These are phyloP conservation scores for Prionailurus bengalensis DNA, from an alignment of 2,113 vertebrate species.

Conservation along the genomic window DNA sequence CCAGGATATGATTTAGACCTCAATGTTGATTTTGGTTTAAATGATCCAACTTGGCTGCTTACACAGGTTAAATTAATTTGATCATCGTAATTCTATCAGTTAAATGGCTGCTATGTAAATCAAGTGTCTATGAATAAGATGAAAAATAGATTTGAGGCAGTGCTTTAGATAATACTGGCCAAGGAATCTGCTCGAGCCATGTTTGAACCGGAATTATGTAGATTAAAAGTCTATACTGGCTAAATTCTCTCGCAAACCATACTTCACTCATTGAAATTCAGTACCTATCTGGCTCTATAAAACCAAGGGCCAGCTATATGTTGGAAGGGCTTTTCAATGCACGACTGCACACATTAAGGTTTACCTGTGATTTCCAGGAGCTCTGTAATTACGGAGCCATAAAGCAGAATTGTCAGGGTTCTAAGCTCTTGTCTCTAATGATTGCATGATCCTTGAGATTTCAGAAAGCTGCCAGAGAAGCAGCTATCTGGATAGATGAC, in stretches of 20 bases:
- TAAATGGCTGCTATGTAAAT: constrained; percentile 2
- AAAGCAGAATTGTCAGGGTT: neutral
- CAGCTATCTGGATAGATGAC: neutral
- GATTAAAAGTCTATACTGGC: neutral
- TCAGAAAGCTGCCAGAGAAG: neutral
- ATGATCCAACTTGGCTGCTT: constrained; percentile 23
- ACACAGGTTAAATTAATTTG: constrained; percentile 25
- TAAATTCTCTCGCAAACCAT: neutral
- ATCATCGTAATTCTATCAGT: neutral
- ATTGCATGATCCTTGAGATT: neutral
- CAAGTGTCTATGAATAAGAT: neutral
- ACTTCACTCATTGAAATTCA: neutral
- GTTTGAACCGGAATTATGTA: neutral
- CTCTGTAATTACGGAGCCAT: neutral
- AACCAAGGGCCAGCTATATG: neutral
- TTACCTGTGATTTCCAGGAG: too few relatives aligned
- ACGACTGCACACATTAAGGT: neutral
- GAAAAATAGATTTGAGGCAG: constrained; percentile 5
- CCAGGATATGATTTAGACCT: neutral
- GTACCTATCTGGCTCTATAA: neutral
- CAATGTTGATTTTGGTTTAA: constrained; percentile 33
- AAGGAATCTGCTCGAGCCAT: neutral
- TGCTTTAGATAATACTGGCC: neutral
- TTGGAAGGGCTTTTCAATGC: neutral
- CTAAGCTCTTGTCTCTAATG: neutral